phyloP scores from a whole-genome alignment of 2,113 vertebrate species.

The Ovibos moschatus region DNA sequence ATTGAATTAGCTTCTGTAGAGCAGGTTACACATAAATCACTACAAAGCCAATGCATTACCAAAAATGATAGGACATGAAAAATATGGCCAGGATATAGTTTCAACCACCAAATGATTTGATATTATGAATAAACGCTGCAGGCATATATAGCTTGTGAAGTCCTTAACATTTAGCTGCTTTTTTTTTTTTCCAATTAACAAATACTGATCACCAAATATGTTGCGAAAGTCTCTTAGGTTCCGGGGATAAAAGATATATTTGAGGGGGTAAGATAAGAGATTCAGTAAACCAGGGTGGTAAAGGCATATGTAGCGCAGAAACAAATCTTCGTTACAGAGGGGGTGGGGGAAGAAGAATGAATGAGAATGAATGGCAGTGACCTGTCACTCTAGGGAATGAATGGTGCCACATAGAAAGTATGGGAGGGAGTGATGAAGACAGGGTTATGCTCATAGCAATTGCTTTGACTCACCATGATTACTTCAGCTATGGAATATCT shows the following conservation, averaged over 20 bases:
- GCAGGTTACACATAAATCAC: constrained; percentile 27
- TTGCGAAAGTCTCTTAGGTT: background rate
- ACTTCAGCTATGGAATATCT: constrained; percentile 10
- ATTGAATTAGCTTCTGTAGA: constrained; percentile 21
- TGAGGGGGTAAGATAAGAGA: background rate
- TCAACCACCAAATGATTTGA: background rate
- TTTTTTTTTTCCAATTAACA: background rate
- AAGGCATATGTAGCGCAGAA: background rate
- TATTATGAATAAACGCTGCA: background rate
- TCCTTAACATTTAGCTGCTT: background rate
- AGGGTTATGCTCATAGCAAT: background rate
- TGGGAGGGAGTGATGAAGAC: background rate
- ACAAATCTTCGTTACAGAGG: background rate
- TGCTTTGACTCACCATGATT: background rate
- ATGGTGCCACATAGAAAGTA: background rate
- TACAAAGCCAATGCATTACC: constrained; percentile 12
- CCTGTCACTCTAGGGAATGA: background rate
- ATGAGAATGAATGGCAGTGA: background rate
- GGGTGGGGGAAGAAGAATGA: background rate
- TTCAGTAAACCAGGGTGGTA: background rate
- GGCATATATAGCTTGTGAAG: background rate
- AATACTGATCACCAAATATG: background rate
- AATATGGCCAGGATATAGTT: background rate
- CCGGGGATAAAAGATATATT: background rate
- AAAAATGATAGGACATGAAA: background rate